Evolutionary conservation across 2,113 vertebrate genomes (phyloP), one percentile per base, ranked within the genome.

Genomic region (Centropus unirufus): DNA sequence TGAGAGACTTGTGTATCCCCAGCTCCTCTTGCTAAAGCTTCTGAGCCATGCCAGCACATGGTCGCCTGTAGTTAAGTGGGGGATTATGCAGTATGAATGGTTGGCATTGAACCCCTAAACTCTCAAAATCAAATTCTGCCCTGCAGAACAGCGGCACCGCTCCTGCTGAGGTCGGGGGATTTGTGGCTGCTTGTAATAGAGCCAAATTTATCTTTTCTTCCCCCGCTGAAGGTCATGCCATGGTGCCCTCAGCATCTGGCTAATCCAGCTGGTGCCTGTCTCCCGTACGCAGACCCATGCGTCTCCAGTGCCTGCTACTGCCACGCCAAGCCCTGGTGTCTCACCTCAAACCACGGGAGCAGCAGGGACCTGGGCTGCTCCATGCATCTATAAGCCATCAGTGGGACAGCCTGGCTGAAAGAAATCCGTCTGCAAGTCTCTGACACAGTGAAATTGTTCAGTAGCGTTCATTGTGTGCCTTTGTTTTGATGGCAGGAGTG

Each of bases 401-500:
- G 39, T 6, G 46, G 0, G 0, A 52, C 63, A 68, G 44, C 44
- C 27, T n/a, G 54, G 12, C 92, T 46, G 64, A 5, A 26, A 57
- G 73, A 61, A 62, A 73, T 36, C 75, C 7, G 79, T 14, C 86
- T 67, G 51, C 61, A 8, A 51, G 64, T 26, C 75, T 88, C 32
- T 2, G 2, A 1, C 1, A 14, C 76, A 32, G 69, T 7, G 85
- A 46, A 55, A 64, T 68, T 23, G 29, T 54, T 72, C 76, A 49
- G 49, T 52, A 55, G 49, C 2, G 1, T 36, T 75, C 2, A 1
- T 36, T 75, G 90, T 61, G 3, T 57, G 68, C 61, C 77, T 93
- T 75, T 90, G 88, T 95, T 94, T 90, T 49, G 93, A 84, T 88
- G 88, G 22, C 76, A 93, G 85, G 49, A 92, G 69, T 39, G 30